Base-by-base conservation (phyloP, 1,140 invertebrate genomes). In the Scaptomyza graminum region DNA sequence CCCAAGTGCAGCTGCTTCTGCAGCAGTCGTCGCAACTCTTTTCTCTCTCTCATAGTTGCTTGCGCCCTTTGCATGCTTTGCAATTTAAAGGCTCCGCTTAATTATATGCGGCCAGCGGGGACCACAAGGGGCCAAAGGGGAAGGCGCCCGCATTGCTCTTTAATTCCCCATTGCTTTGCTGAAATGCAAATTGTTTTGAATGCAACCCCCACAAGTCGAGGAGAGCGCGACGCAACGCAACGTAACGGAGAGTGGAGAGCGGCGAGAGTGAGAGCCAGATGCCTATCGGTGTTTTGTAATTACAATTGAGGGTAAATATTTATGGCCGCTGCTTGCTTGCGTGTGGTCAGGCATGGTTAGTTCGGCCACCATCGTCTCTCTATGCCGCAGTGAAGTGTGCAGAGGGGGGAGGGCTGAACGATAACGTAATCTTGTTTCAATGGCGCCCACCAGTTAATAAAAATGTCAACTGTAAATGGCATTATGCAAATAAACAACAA, bases 231-330 rank as follows among this genome's bases (percentile, higher is more conserved):
- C 56, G n/a, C 39, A 50, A 22, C 37, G 60, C 37, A 28, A 22
- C 18, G 46, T 34, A 7, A 34, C 13, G 54, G 25, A 31, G 37
- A 34, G 16, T 1, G 16, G 50, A 5, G 39, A 39, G 46, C 12
- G 16, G 13, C 25, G 16, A 52, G 16, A 52, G 49, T 62, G 68
- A 74, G 76, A 80, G 70, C 73, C 64, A 85, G 82, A 85, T 85
- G 82, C 82, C 82, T 85, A 85, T 85, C 83, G 82, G 82, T 85
- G 82, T 85, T 85, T 87, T 87, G 82, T 85, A 85, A 87, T 87
- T 85, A 76, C 82, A 85, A 85, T 85, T 62, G 81, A 64, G 81
- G 81, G 81, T 85, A 85, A 85, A 85, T 87, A 85, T 87, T 87
- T 80, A 85, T 77, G 71, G 75, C 66, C 69, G 67, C 66, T 57